These are phyloP conservation scores for Turritopsis dohrnii DNA, from an alignment of 30 jellyfish, hydroid and myxozoan species.

Conservation along the genomic window DNA sequence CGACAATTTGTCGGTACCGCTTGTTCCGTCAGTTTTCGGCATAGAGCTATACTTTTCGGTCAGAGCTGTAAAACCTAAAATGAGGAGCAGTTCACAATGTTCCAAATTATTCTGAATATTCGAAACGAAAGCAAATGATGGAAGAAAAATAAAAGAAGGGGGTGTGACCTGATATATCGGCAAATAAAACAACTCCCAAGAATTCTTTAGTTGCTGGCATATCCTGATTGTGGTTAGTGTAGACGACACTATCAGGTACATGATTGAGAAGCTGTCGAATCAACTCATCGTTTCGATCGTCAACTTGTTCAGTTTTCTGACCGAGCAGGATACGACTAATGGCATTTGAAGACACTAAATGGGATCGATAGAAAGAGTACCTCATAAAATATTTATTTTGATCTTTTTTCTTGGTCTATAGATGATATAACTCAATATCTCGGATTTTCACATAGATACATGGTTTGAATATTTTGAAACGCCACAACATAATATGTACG, in stretches of 20 bases:
- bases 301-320: slow-evolving; percentile 4
- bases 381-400: too few relatives aligned
- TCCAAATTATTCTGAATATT: too few relatives aligned
- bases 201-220: slow-evolving; percentile 84
- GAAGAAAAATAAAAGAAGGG: neutral
- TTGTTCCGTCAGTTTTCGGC: slow-evolving; percentile 61
- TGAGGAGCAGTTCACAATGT: neutral
- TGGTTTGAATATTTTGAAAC: too few relatives aligned
- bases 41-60: slow-evolving; percentile 74
- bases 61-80: slow-evolving; percentile 71
- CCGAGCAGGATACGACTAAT: slow-evolving; percentile 17
- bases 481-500: too few relatives aligned
- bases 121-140: too few relatives aligned
- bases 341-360: neutral
- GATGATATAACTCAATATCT: too few relatives aligned
- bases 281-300: neutral
- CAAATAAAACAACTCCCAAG: slow-evolving; percentile 82
- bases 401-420: too few relatives aligned
- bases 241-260: slow-evolving; percentile 66
- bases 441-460: too few relatives aligned
- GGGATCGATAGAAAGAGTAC: too few relatives aligned
- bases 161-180: slow-evolving; percentile 74
- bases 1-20: slow-evolving; percentile 84
- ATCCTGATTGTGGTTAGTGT: slow-evolving; percentile 43
- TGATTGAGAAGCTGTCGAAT: slow-evolving; percentile 61